Base-by-base conservation (phyloP, 2,797 vertebrate species). In the Aplochiton taeniatus region DNA sequence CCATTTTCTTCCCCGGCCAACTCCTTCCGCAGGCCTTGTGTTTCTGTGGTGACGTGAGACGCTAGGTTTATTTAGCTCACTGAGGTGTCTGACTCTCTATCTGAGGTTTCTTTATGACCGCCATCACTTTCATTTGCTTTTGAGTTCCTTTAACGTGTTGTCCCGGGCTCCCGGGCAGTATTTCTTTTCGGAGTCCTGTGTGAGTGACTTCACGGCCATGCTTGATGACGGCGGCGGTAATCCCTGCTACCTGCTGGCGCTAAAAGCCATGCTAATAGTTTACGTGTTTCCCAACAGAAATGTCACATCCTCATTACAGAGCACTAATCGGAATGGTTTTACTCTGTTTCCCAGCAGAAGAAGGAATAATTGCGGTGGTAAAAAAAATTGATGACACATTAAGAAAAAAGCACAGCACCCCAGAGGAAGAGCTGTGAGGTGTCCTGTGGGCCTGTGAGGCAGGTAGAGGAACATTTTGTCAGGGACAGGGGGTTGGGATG, bases 391-490 rank as follows among this genome's bases (percentile, higher is more conserved):
- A 87, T 89, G 88, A 89, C 78, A 74, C 65, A 61, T 63, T 63
- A 78, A 81, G 85, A 61, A 31, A 31, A 2, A 31, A 17, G 1
- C n/a, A 6, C 16, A 1, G 55, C 0, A 45, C 59, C 61, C 20
- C 79, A 86, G 80, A 89, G 88, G 89, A 92, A 91, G 87, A 61
- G 76, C 46, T 66, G 31, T 64, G 57, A 74, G 66, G 62, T 77
- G 86, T 90, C 89, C 84, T 76, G 83, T 89, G 88, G 86, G 84
- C 89, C 86, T 72, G 63, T 80, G 78, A 75, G 83, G 69, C 89
- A 88, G 90, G 86, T 91, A 91, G 86, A 88, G 92, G 93, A 93
- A 91, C 86, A 78, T 82, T 78, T 82, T 79, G 87, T 87, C 85
- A 85, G 88, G 87, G 85, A 84, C 86, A 74, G 70, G 61, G 78